Conservation (phyloP, 1,140 invertebrate genomes). For the Rhyacophila brunnea region DNA sequence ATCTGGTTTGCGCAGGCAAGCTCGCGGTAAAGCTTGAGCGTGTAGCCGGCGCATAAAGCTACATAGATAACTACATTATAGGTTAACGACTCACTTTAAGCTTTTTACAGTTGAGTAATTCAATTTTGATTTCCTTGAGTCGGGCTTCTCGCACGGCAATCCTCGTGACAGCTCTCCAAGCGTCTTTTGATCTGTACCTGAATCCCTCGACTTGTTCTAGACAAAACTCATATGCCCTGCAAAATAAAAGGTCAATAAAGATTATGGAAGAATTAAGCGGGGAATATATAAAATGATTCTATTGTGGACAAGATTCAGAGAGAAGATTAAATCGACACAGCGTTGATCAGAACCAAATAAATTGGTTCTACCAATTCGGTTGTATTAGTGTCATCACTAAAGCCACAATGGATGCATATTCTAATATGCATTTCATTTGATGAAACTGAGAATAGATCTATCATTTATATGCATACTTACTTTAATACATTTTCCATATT, state of each 20-base stretch:
- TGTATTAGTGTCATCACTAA: constrained; percentile 22
- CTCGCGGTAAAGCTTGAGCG: no score
- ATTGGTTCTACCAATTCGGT: constrained; percentile 28
- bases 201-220: constrained; percentile 96
- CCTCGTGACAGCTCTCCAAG: constrained; percentile 88
- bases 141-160: constrained; percentile 90
- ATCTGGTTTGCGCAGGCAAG: no score
- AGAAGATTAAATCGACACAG: constrained; percentile 36
- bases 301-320: constrained; percentile 22
- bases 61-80: no score
- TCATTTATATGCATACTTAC: no score
- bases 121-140: constrained; percentile 92
- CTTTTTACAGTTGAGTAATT: constrained; percentile 91
- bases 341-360: constrained; percentile 24
- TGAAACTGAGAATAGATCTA: no score
- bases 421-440: no score
- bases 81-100: constrained; percentile 69
- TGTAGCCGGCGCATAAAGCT: no score
- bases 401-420: no score
- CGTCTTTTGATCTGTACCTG: constrained; percentile 90
- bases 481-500: constrained; percentile 54
- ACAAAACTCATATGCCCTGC: constrained; percentile 90
- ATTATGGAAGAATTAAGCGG: constrained; percentile 4
- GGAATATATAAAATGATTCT: background rate
- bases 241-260: constrained; percentile 39